Evolutionary conservation across 2,113 vertebrate genomes (phyloP), one percentile per base, ranked within the genome.

Genomic region (Piaya cayana): DNA sequence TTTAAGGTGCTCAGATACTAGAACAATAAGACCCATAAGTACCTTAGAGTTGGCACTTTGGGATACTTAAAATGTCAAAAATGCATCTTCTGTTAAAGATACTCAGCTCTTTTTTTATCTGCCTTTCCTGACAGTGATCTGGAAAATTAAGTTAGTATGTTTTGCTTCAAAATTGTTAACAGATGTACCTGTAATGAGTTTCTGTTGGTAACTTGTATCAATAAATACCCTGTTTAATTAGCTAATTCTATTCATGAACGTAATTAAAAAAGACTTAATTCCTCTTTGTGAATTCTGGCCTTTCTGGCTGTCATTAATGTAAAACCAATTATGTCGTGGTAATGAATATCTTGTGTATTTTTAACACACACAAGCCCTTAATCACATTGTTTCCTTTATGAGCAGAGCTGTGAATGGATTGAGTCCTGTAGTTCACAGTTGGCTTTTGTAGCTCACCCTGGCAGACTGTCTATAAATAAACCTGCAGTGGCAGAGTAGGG

Each of bases 311-410:
- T 90, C 71, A 79, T 90, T 92, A 88, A 50, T 58, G 37, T 83
- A 86, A 84, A 96, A 53, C 79, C 64, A 88, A 1, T 95, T 92
- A 86, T 39, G 49, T 36, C 43, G 72, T 34, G 27, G 36, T 93
- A 94, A 88, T 92, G 45, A 92, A 50, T 90, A 90, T 95, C 82
- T 92, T 63, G 59, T 53, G 72, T 88, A 56, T 95, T 96, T 96
- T 93, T 94, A 88, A 94, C 64, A 32, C 50, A 22, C 4, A 1
- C 47, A 60, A 52, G 64, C 85, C 79, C 85, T 93, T 93, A 92
- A 96, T 96, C 90, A 86, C 76, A 21, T 74, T 2, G 8, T 77
- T 93, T 92, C 88, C 82, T 94, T 88, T 88, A 21, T 37, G 88
- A 92, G 77, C 56, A 86, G 67, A 90, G 36, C 88, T 78, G 52